These are phyloP conservation scores for Tenthredo distinguenda DNA, from an alignment of 2,888 invertebrate genomes.

Conservation along the genomic window DNA sequence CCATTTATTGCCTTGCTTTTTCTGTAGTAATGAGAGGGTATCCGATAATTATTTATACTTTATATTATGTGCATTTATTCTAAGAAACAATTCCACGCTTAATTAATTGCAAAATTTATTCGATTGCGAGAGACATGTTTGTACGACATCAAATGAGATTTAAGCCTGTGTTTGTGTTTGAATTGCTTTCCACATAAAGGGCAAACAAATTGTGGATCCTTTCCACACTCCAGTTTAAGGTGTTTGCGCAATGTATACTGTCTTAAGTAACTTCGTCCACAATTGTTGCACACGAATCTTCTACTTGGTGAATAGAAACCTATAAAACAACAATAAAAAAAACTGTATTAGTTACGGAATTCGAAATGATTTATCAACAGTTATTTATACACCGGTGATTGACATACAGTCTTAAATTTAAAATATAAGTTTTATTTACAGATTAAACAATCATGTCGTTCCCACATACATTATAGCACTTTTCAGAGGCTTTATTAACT, in stretches of 20 bases:
- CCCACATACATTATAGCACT: neutral
- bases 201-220: conserved; percentile 77
- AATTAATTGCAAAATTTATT: neutral
- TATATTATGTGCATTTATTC: conserved; percentile 4
- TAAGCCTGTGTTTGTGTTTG: conserved; percentile 48
- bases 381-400: neutral
- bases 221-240: conserved; percentile 76
- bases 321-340: neutral
- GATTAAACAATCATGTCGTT: neutral
- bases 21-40: neutral
- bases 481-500: neutral
- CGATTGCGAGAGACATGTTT: conserved; percentile 31
- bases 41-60: conserved; percentile 19
- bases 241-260: conserved; percentile 70
- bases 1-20: neutral
- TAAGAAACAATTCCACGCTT: neutral
- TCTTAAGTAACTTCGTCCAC: conserved; percentile 60
- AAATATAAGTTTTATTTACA: conserved; percentile 26
- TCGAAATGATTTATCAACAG: neutral
- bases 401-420: neutral
- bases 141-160: conserved; percentile 42
- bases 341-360: neutral
- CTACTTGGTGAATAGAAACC: conserved; percentile 47
- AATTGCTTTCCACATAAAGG: conserved; percentile 68
- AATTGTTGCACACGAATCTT: conserved; percentile 60